A percentile compares a stretch with the other conserved stretches of the same genome.
Conservation (phyloP, 2,797 vertebrate species). For the Anableps anableps region DNA sequence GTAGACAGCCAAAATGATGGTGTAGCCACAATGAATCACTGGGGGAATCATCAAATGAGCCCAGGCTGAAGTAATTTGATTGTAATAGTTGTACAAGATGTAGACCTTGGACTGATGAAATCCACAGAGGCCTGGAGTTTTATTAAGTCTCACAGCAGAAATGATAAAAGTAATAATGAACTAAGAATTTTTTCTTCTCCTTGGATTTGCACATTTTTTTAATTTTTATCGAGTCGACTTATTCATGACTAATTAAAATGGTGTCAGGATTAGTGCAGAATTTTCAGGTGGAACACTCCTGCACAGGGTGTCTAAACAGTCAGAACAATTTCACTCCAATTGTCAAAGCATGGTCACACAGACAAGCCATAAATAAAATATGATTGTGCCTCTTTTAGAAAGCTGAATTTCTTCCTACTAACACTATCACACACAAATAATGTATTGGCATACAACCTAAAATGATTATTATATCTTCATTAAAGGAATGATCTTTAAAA, state of each 20-base stretch:
- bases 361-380: background rate
- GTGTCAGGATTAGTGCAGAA: background rate
- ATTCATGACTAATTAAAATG: background rate
- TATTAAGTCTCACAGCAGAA: conserved; percentile 24
- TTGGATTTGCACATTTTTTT: conserved; percentile 6
- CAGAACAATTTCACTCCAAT: background rate
- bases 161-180: conserved; percentile 34
- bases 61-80: conserved; percentile 43
- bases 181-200: background rate
- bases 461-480: no score
- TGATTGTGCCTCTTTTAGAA: background rate
- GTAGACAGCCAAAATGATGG: conserved; percentile 42
- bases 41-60: conserved; percentile 39
- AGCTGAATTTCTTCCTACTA: background rate
- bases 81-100: conserved; percentile 39
- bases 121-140: conserved; percentile 32
- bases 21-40: conserved; percentile 38
- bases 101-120: conserved; percentile 35
- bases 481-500: no score
- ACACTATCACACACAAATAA: background rate
- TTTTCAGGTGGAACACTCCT: background rate
- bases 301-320: background rate
- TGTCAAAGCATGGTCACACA: background rate
- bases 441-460: background rate
- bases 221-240: conserved; percentile 8